Conservation (phyloP, 1,140 invertebrate genomes). For the Papilio polyxenes region DNA sequence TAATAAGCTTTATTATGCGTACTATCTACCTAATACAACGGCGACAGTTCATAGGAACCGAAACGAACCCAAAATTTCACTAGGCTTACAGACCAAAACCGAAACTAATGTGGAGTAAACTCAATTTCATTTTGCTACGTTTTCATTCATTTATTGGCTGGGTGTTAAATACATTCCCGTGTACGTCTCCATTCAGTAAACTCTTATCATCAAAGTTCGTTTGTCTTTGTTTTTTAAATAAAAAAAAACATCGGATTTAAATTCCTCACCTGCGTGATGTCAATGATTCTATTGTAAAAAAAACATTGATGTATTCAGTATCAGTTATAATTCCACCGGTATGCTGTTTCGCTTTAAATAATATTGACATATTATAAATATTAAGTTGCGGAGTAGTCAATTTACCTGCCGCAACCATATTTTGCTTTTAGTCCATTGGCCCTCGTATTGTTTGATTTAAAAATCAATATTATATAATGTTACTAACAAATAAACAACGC, state of each 20-base stretch:
- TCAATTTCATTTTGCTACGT: no score
- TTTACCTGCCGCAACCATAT: not conserved
- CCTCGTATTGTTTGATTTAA: conserved; percentile 2
- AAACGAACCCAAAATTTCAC: no score
- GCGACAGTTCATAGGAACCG: no score
- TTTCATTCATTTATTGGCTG: no score
- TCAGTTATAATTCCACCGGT: conserved; percentile 8
- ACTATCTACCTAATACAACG: no score
- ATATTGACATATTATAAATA: conserved; percentile 6
- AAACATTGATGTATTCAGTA: not conserved
- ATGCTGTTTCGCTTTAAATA: conserved; percentile 1
- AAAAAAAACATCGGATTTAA: not conserved
- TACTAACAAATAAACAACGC: not conserved
- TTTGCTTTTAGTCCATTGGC: not conserved
- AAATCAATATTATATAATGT: not conserved
- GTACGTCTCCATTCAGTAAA: not conserved
- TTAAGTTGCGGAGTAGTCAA: not conserved
- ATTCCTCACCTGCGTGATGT: not conserved
- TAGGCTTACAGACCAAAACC: no score
- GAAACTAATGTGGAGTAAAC: no score
- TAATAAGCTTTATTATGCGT: no score
- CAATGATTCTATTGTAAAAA: not conserved
- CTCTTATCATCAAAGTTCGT: not conserved
- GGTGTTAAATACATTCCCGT: not conserved
- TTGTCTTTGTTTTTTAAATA: not conserved